phyloP scores from a whole-genome alignment of 1,140 invertebrate species.

The Whitmania pigra region DNA sequence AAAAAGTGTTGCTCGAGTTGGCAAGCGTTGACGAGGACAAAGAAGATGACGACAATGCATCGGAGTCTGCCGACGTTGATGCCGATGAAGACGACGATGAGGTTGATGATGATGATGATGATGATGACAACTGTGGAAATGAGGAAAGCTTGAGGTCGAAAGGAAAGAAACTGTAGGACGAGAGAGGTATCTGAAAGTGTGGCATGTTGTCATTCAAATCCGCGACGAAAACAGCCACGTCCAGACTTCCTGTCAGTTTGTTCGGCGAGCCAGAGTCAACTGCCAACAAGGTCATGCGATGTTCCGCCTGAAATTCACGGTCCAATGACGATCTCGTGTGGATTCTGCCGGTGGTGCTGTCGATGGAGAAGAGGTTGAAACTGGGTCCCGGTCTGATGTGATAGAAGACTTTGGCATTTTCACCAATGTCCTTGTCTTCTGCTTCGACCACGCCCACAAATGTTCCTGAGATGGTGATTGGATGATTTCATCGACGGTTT shows the following conservation, averaged over 20 bases:
- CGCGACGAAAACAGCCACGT: background rate
- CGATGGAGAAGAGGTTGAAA: background rate
- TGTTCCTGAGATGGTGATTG: background rate
- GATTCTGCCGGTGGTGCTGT: background rate
- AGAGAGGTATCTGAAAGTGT: slow-evolving; percentile 23
- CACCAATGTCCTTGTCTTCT: background rate
- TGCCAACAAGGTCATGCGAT: background rate
- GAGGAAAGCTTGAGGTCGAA: background rate
- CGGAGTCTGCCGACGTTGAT: background rate
- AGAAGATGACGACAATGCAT: background rate
- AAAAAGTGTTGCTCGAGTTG: background rate
- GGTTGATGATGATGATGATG: no score
- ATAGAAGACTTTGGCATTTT: background rate
- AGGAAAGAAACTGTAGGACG: background rate
- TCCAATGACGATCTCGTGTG: background rate
- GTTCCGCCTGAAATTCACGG: background rate
- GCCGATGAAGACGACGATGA: background rate
- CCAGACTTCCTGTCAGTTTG: slow-evolving; percentile 10
- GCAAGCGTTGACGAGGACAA: background rate
- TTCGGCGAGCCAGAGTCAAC: slow-evolving; percentile 2
- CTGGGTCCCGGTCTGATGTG: background rate
- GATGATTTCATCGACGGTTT: no score
- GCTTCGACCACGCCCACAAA: background rate
- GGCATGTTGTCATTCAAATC: slow-evolving; percentile 3
- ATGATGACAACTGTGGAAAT: no score